Percentiles rank a stretch among this genome's conserved stretches.
These are phyloP conservation scores for Musca domestica DNA, from an alignment of 1,140 invertebrate genomes.

Conservation along the genomic window DNA sequence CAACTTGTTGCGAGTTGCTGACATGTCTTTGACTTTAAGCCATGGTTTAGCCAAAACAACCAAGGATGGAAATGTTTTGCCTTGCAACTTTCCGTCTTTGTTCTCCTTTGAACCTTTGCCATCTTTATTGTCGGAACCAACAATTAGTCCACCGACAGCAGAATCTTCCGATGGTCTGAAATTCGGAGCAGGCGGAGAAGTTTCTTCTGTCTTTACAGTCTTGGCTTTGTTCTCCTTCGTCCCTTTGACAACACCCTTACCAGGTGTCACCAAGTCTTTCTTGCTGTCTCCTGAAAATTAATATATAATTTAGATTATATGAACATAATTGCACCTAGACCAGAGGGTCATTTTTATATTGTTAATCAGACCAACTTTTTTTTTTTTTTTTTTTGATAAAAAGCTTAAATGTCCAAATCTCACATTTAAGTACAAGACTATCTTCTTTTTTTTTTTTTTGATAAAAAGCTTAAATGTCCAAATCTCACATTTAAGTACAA, in stretches of 20 bases:
- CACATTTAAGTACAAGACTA: too few species aligned
- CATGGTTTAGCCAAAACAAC: conserved; percentile 77
- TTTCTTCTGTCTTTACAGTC: too few species aligned
- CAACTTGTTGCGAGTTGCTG: conserved; percentile 59
- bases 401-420: too few species aligned
- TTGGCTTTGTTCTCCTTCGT: not conserved
- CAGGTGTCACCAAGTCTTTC: too few species aligned
- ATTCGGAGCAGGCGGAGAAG: conserved; percentile 29
- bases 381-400: too few species aligned
- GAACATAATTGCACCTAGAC: too few species aligned
- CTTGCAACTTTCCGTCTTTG: conserved; percentile 68
- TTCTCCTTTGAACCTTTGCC: conserved; percentile 62
- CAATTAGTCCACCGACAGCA: conserved; percentile 65
- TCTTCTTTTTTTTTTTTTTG: too few species aligned
- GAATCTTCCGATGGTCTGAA: conserved; percentile 65
- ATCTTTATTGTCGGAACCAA: conserved; percentile 58
- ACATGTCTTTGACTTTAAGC: conserved; percentile 65
- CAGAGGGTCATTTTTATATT: too few species aligned
- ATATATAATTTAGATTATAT: too few species aligned
- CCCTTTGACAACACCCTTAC: not conserved
- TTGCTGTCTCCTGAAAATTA: not conserved
- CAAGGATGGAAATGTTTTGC: conserved; percentile 79
- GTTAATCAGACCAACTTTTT: too few species aligned
- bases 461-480: too few species aligned
- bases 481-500: too few species aligned